Evolutionary conservation across 2,888 invertebrate species (phyloP), one percentile per base, ranked within the genome.

Genomic region (Nineta flava): DNA sequence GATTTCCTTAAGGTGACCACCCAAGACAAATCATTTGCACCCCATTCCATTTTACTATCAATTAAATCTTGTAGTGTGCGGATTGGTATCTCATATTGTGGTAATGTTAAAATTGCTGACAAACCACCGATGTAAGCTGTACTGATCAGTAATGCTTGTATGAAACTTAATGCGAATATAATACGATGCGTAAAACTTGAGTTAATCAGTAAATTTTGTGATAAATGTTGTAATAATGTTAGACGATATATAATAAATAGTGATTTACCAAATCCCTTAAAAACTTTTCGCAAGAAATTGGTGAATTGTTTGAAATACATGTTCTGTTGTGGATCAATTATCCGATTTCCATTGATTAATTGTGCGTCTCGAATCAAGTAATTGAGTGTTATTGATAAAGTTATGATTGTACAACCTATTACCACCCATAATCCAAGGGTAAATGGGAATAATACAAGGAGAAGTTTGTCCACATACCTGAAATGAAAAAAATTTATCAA

Each of bases 121-220:
- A 83, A 63, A 1, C 82, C 83, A 47, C 81, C 79, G 16, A 75
- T 72, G 57, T 82, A 83, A 1, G 76, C 74, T 52, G 77, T 77
- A 17, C 76, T 73, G 40, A 81, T 62, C 26, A 81, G 68, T 47
- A 81, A 64, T 45, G 75, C 75, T 38, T 75, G 71, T 45, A 75
- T 55, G 51, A 76, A 64, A 43, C 76, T 60, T 65, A 71, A 69
- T 5, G 67, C 69, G 31, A 72, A 68, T 31, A 75, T 62, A 50
- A 68, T 67, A 47, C 71, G 56, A 13, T 60, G 55, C 13, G 52
- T 50, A 4, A 49, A 40, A 10, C 55, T 56, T 5, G 55, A 26
- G 26, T 26, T 51, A 9, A 55, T 54, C 16, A 21, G 7, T 19
- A 26, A 12, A 15, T 19, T n/a, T n/a, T 15, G 12, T 12, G 46